These are phyloP conservation scores for Spheniscus mendiculus DNA, from an alignment of 2,113 vertebrate genomes.

Conservation along the genomic window DNA sequence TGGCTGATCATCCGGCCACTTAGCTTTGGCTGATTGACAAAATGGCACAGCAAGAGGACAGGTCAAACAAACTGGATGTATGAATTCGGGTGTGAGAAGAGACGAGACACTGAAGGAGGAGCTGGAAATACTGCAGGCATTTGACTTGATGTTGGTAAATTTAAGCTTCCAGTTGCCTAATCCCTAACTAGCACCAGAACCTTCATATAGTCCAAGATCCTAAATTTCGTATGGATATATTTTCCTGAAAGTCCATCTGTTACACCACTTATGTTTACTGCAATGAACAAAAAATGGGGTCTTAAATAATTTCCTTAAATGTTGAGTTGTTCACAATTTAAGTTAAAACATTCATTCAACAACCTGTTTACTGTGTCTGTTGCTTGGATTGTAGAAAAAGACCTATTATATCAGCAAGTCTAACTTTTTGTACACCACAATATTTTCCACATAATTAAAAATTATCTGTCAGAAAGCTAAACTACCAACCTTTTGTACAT, in stretches of 20 bases:
- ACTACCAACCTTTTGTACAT: not conserved
- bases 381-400: not conserved
- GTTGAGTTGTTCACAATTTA: not conserved
- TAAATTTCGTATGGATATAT: not conserved
- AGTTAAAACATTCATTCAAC: not conserved
- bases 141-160: not conserved
- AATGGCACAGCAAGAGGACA: not conserved
- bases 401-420: not conserved
- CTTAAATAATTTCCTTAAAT: not conserved
- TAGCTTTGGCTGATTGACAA: not conserved
- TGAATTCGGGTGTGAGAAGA: not conserved
- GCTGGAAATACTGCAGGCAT: not conserved
- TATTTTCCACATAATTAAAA: not conserved
- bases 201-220: not conserved
- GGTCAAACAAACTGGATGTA: not conserved
- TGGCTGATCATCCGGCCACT: not conserved
- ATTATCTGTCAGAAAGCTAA: not conserved
- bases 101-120: not conserved
- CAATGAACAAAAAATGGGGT: not conserved
- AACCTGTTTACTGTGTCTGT: not conserved
- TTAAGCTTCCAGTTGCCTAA: not conserved
- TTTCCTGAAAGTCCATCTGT: not conserved
- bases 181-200: not conserved
- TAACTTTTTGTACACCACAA: not conserved
- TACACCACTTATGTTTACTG: not conserved